Evolutionary conservation across 2,888 invertebrate species (phyloP).

Genomic region (Pseudococcus viburni): DNA sequence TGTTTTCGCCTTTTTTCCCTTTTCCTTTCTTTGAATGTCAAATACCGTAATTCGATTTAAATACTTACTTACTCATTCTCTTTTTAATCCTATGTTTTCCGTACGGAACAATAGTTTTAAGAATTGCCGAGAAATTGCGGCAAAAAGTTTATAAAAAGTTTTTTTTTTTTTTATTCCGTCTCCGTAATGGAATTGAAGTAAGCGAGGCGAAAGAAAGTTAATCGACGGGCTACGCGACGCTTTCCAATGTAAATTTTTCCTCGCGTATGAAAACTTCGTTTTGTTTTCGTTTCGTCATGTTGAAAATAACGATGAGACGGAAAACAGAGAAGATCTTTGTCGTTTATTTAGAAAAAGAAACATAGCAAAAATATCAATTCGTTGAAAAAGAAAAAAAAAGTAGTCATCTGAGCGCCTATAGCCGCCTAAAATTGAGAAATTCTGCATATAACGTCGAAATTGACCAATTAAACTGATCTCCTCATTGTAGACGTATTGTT

Average conservation of each 20-base stretch:
- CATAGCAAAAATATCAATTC: neutral
- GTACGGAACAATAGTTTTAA: neutral
- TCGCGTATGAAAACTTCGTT: neutral
- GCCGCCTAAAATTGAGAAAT: too few relatives aligned
- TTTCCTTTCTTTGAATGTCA: neutral
- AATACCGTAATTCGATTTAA: slow-evolving; percentile 6
- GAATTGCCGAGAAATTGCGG: slow-evolving; percentile 7
- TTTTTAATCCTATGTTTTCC: neutral
- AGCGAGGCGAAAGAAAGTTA: slow-evolving; percentile 28
- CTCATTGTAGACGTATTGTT: neutral
- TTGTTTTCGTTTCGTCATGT: neutral
- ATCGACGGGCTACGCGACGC: neutral
- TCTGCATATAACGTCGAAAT: neutral
- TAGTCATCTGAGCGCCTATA: too few relatives aligned
- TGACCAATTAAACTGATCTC: neutral
- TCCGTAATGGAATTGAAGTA: neutral
- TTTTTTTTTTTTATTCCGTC: neutral
- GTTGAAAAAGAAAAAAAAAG: too few relatives aligned
- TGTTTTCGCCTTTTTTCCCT: neutral
- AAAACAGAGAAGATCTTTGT: neutral
- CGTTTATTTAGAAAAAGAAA: neutral
- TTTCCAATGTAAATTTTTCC: neutral
- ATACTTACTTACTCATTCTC: neutral
- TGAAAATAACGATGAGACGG: neutral
- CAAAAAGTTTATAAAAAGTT: slow-evolving; percentile 24